Evolutionary conservation across 2,888 invertebrate genomes (phyloP).

Genomic region (Euplexia lucipara): DNA sequence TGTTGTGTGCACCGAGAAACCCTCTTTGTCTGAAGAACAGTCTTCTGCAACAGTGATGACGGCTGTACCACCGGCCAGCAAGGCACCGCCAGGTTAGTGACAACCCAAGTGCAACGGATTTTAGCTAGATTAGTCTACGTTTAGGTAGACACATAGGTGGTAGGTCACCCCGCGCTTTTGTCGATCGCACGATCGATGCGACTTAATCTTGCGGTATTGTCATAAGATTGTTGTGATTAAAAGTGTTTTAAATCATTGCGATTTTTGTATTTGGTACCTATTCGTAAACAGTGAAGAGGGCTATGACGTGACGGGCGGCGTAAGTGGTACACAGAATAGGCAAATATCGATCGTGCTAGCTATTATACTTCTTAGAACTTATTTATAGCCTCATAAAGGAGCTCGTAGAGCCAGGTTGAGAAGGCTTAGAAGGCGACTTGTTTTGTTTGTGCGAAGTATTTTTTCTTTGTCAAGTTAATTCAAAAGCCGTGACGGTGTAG

Average conservation of each 20-base stretch:
- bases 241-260: not conserved
- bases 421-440: constrained; percentile 14
- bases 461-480: not conserved
- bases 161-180: no score
- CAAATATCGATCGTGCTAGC: constrained; percentile 19
- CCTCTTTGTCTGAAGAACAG: not conserved
- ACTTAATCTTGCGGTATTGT: constrained; percentile 1
- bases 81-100: constrained; percentile 28
- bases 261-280: not conserved
- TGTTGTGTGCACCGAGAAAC: not conserved
- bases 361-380: not conserved
- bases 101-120: not conserved
- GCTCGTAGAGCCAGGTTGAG: not conserved
- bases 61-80: not conserved
- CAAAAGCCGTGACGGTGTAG: no score
- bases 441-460: not conserved
- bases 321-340: not conserved
- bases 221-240: not conserved
- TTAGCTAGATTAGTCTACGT: not conserved
- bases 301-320: not conserved
- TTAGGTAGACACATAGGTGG: not conserved
- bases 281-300: not conserved
- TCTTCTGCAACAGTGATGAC: constrained; percentile 3
- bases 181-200: not conserved
- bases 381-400: constrained; percentile 11